These are phyloP conservation scores for Polydrusus tereticollis DNA, from an alignment of 2,888 invertebrate genomes.

Conservation along the genomic window DNA sequence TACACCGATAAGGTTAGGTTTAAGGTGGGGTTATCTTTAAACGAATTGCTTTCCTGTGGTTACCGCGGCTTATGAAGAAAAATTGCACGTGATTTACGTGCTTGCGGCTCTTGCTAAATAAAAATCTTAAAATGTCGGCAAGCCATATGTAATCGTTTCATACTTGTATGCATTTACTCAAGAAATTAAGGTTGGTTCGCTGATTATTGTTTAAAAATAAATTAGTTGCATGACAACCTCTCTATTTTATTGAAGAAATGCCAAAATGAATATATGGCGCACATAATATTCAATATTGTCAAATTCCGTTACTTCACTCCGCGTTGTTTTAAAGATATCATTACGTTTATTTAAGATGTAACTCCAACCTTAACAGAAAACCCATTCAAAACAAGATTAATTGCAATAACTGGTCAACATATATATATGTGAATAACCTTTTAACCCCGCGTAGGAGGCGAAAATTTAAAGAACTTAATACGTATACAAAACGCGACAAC, in stretches of 20 bases:
- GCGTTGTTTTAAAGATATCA: neutral
- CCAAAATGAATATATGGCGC: no score
- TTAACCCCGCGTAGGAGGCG: conserved; percentile 26
- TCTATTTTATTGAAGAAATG: no score
- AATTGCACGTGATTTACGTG: conserved; percentile 19
- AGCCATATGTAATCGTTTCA: conserved; percentile 5
- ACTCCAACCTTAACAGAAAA: conserved; percentile 13
- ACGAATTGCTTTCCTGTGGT: conserved; percentile 15
- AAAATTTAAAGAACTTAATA: conserved; percentile 31
- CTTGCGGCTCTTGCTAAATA: conserved; percentile 15
- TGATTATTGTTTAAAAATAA: no score
- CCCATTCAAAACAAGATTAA: conserved; percentile 20
- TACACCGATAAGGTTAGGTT: conserved; percentile 3
- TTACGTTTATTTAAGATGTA: neutral
- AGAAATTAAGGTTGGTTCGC: conserved; percentile 1
- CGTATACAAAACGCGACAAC: conserved; percentile 36
- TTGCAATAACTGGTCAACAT: conserved; percentile 16
- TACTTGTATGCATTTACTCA: neutral
- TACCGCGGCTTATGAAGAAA: conserved; percentile 8
- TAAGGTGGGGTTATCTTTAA: conserved; percentile 4
- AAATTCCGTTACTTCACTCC: no score
- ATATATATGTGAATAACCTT: conserved; percentile 21
- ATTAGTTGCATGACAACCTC: no score
- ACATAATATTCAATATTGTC: no score
- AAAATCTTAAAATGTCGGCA: conserved; percentile 14